A percentile compares a stretch with the other conserved stretches of the same genome.
Conservation (phyloP, 64 coral and sea anemone genomes). For the Montipora sp. region DNA sequence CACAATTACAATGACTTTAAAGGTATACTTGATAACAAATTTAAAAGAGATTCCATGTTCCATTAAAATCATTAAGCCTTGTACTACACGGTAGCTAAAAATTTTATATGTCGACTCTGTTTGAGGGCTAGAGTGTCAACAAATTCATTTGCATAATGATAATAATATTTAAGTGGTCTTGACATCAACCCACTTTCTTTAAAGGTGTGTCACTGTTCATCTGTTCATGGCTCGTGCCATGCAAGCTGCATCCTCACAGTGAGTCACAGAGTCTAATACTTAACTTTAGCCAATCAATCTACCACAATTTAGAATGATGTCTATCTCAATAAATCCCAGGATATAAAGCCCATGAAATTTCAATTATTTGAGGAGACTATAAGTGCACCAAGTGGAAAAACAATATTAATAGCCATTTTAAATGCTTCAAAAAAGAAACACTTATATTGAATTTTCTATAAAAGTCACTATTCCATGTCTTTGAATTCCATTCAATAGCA, state of each 20-base stretch:
- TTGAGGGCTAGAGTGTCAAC: neutral
- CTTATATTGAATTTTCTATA: neutral
- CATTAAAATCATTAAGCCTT: too few relatives aligned
- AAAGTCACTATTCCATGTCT: neutral
- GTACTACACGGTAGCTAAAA: too few relatives aligned
- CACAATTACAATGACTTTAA: too few relatives aligned
- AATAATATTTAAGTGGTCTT: neutral
- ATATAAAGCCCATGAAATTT: constrained; percentile 19
- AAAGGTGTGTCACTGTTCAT: neutral
- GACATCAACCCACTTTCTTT: neutral
- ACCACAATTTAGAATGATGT: constrained; percentile 9
- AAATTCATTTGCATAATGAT: constrained; percentile 34
- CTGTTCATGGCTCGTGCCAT: neutral
- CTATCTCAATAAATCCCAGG: constrained; percentile 9
- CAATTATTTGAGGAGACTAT: neutral
- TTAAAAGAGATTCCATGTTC: neutral
- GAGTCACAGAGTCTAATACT: neutral
- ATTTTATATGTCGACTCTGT: neutral
- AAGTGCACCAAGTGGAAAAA: neutral
- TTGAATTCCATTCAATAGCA: neutral
- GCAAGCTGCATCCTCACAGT: neutral
- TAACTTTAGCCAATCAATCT: constrained; percentile 11
- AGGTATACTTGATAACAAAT: neutral
- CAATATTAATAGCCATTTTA: constrained; percentile 1
- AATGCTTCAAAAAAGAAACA: neutral